Evolutionary conservation across 2,888 invertebrate genomes (phyloP).

Genomic region (Cheilosia scutellata): DNA sequence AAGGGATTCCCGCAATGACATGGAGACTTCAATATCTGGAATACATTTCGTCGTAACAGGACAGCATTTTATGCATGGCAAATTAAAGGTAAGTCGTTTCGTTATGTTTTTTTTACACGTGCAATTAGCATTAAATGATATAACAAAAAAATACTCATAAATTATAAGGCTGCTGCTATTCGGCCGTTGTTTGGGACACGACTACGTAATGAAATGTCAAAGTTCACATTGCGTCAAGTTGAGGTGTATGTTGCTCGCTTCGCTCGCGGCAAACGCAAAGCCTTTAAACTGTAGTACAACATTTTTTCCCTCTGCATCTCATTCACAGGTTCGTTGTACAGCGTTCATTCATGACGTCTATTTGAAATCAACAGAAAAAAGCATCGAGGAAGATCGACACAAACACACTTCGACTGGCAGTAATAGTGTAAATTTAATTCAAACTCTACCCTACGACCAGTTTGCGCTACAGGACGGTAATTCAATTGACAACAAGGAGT

Average conservation of each 20-base stretch:
- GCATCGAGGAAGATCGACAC: conserved; percentile 86
- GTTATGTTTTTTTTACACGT: not conserved
- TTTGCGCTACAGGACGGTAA: conserved; percentile 82
- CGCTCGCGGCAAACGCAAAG: no score
- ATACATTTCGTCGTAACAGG: conserved; percentile 85
- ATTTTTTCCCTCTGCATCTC: not conserved
- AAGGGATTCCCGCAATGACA: conserved; percentile 81
- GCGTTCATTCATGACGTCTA: conserved; percentile 88
- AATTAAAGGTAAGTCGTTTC: conserved; percentile 84
- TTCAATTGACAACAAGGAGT: conserved; percentile 82
- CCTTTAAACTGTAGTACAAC: no score
- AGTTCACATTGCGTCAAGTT: no score
- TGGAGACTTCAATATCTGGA: conserved; percentile 85
- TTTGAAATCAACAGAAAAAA: conserved; percentile 88
- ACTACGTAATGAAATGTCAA: no score
- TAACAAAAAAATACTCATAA: no score
- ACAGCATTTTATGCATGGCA: conserved; percentile 85
- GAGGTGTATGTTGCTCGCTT: no score
- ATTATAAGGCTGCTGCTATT: no score
- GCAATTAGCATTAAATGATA: not conserved
- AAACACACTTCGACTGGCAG: conserved; percentile 78
- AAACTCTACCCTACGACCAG: conserved; percentile 82
- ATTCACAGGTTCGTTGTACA: conserved; percentile 86
- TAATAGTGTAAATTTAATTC: conserved; percentile 80
- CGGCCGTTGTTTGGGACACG: no score